phyloP scores from a whole-genome alignment of 1,140 invertebrate species.

The Sycobia sp. region DNA sequence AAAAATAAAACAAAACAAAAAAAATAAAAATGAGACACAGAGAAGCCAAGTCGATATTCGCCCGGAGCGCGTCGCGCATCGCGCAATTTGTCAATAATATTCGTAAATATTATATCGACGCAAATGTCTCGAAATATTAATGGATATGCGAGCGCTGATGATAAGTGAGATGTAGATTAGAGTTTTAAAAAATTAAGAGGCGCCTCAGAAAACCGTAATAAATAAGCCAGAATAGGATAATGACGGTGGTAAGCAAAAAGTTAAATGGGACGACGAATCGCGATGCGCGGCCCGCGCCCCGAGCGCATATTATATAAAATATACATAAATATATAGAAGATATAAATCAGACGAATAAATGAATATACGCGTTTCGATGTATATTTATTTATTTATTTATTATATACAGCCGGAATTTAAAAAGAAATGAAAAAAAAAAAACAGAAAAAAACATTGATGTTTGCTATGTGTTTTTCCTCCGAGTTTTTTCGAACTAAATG shows the following conservation, averaged over 20 bases:
- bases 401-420: too few species aligned
- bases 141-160: background rate
- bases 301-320: too few species aligned
- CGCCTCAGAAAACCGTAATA: too few species aligned
- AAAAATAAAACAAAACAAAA: too few species aligned
- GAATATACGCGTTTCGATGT: background rate
- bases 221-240: too few species aligned
- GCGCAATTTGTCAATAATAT: background rate
- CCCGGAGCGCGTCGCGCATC: constrained; percentile 12
- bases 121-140: too few species aligned
- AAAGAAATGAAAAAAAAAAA: constrained; percentile 10
- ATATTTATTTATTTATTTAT: too few species aligned
- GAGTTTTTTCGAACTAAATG: constrained; percentile 16
- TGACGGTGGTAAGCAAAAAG: background rate
- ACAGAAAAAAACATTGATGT: constrained; percentile 27
- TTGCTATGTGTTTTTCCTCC: constrained; percentile 27
- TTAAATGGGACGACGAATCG: background rate
- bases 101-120: too few species aligned
- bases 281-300: constrained; percentile 16
- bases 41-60: constrained; percentile 24
- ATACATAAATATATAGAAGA: constrained; percentile 5
- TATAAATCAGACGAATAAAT: background rate
- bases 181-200: background rate
- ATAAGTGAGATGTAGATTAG: background rate
- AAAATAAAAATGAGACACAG: constrained; percentile 4